Conservation (phyloP, 2,797 vertebrate species). For the Leontocebus nigricollis region DNA sequence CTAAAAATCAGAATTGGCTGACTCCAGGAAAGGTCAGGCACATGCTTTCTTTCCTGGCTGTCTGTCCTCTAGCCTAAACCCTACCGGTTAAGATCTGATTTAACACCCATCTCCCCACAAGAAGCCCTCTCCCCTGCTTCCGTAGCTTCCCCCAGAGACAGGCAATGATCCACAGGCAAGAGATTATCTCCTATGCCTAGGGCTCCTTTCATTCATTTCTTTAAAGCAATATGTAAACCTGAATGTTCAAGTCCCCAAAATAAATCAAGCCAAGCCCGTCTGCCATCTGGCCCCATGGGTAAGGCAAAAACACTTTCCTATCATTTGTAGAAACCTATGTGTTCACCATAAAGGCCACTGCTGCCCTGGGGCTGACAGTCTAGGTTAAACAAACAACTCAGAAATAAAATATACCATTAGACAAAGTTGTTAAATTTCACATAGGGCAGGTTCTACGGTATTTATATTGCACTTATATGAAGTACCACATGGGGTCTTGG, state of each 20-base stretch:
- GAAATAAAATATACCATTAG: slow-evolving; percentile 48
- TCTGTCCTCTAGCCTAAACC: background rate
- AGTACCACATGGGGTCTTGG: slow-evolving; percentile 60
- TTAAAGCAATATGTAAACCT: slow-evolving; percentile 3
- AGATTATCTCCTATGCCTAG: background rate
- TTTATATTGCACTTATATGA: slow-evolving; percentile 52
- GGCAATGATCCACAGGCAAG: background rate
- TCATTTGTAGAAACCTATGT: background rate
- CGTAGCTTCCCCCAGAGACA: background rate
- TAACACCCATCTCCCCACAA: background rate
- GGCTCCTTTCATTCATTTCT: background rate
- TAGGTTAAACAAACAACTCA: slow-evolving; percentile 31
- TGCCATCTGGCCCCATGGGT: slow-evolving; percentile 40
- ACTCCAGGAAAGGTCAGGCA: background rate
- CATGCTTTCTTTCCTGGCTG: background rate
- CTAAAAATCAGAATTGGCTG: background rate
- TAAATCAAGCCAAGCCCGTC: slow-evolving; percentile 41
- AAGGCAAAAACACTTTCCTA: slow-evolving; percentile 4
- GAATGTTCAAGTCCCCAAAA: slow-evolving; percentile 6
- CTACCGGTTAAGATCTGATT: background rate
- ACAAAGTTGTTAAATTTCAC: slow-evolving; percentile 43
- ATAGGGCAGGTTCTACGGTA: background rate
- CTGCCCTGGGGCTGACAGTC: background rate
- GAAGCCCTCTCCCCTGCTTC: background rate
- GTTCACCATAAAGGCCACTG: slow-evolving; percentile 28